Evolutionary conservation across 2,113 vertebrate genomes (phyloP), one percentile per base, ranked within the genome.

Genomic region (Osmerus mordax): DNA sequence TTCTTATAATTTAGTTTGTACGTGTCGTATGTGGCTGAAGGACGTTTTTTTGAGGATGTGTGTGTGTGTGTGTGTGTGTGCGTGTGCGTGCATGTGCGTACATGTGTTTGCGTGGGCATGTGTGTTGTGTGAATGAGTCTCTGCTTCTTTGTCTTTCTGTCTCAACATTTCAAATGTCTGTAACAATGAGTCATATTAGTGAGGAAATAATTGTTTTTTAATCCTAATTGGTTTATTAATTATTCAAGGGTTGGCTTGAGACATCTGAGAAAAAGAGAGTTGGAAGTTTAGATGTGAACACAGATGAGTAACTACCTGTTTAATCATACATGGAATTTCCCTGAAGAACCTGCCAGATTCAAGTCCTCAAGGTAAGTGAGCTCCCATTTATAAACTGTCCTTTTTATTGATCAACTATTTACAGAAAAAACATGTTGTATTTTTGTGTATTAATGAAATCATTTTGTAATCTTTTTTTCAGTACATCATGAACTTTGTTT

Each of bases 71-170:
- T 12, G 41, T 51, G 65, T 66, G 65, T 51, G 18, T 47, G 32
- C 18, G 32, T 65, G 32, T 65, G 64, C n/a, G 18, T 66, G 64
- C 5, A n/a, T 66, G 36, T 66, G 36, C 14, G 36, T 66, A 13
- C 14, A n/a, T 65, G 63, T 36, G 63, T 65, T 15, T 11, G 41
- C 2, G 41, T 47, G 41, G 8, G 41, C 2, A 47, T 47, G 41
- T 47, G 41, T 47, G 63, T 16, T 47, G 41, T 47, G 63, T 16
- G 2, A 36, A n/a, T 65, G 28, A 18, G 63, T 65, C 28, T 65
- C 15, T 64, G 62, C n/a, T 47, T 36, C 4, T 36, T 9, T 47
- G 41, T 47, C 41, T 47, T 47, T 47, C 41, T 47, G 41, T 47
- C 41, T 47, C 7, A 36, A 36, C 32, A 36, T 36, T 4, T 9